Percentiles rank a stretch among this genome's conserved stretches.
These are phyloP conservation scores for Anguilla marmorata DNA, from an alignment of 2,797 vertebrate genomes.

Conservation along the genomic window DNA sequence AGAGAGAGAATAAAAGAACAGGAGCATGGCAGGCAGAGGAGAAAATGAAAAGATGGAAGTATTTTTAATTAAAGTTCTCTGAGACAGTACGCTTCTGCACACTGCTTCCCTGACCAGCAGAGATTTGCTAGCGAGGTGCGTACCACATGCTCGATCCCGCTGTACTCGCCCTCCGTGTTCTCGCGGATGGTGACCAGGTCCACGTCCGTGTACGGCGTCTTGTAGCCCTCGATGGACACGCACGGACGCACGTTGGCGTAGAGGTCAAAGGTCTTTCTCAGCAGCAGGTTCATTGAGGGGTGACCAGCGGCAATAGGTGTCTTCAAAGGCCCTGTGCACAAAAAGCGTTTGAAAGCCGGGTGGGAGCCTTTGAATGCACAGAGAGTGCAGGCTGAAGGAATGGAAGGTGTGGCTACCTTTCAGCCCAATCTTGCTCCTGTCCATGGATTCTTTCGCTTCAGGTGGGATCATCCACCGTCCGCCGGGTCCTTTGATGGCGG, in stretches of 20 bases:
- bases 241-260: conserved; percentile 94
- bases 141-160: conserved; percentile 94
- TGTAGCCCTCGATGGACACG: conserved; percentile 91
- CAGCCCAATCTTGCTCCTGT: conserved; percentile 93
- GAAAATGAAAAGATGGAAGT: not conserved
- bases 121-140: conserved; percentile 37
- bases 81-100: not conserved
- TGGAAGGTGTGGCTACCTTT: conserved; percentile 77
- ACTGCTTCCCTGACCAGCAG: not conserved
- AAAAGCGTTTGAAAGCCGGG: conserved; percentile 3
- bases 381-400: not conserved
- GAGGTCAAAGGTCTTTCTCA: conserved; percentile 94
- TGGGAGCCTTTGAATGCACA: not conserved
- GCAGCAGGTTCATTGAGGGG: conserved; percentile 92
- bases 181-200: conserved; percentile 95
- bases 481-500: conserved; percentile 89
- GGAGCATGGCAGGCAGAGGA: conserved; percentile 14
- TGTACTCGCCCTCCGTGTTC: conserved; percentile 98
- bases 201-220: conserved; percentile 90
- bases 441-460: conserved; percentile 96
- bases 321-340: conserved; percentile 84
- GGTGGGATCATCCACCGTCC: conserved; percentile 96
- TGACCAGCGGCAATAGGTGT: conserved; percentile 95
- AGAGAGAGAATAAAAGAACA: conserved; percentile 36
- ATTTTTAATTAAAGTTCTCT: not conserved